A percentile compares a stretch with the other conserved stretches of the same genome.
Evolutionary conservation across 2,113 vertebrate genomes (phyloP).

Genomic region (Peromyscus leucopus): DNA sequence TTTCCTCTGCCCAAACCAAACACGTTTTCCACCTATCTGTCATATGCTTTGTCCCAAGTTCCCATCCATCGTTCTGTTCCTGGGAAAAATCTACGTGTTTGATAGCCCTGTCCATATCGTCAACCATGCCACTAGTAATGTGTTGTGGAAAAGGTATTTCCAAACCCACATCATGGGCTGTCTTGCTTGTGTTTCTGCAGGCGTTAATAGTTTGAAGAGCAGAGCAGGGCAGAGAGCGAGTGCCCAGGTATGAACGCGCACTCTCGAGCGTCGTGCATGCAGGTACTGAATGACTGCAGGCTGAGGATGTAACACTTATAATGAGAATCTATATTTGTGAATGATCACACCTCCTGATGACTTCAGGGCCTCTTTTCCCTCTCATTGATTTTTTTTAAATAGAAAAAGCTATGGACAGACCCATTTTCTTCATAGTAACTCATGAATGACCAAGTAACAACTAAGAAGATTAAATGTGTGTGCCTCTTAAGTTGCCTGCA

Average conservation of each 20-base stretch:
- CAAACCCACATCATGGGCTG: constrained; percentile 55
- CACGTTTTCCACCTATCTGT: constrained; percentile 28
- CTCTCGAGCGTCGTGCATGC: constrained; percentile 89
- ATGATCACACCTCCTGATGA: constrained; percentile 57
- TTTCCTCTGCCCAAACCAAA: background rate
- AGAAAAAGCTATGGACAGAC: constrained; percentile 14
- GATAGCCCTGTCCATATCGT: constrained; percentile 51
- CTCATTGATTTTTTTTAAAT: constrained; percentile 48
- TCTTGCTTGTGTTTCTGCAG: constrained; percentile 86
- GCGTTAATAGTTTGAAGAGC: constrained; percentile 91
- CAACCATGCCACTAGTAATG: background rate
- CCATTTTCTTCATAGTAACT: constrained; percentile 57
- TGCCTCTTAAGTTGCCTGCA: background rate
- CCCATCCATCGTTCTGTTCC: background rate
- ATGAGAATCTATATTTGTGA: constrained; percentile 78
- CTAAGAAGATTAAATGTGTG: background rate
- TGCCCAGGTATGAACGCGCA: constrained; percentile 89
- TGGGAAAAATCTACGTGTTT: background rate
- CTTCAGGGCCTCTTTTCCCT: background rate
- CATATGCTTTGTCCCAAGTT: background rate
- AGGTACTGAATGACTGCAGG: constrained; percentile 87
- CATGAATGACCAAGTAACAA: constrained; percentile 58
- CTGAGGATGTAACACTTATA: constrained; percentile 77
- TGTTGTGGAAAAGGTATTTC: constrained; percentile 37
- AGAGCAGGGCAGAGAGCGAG: constrained; percentile 89